Percentiles rank a stretch among this genome's conserved stretches.
Conservation (phyloP, 2,888 invertebrate genomes). For the Selenia dentaria region DNA sequence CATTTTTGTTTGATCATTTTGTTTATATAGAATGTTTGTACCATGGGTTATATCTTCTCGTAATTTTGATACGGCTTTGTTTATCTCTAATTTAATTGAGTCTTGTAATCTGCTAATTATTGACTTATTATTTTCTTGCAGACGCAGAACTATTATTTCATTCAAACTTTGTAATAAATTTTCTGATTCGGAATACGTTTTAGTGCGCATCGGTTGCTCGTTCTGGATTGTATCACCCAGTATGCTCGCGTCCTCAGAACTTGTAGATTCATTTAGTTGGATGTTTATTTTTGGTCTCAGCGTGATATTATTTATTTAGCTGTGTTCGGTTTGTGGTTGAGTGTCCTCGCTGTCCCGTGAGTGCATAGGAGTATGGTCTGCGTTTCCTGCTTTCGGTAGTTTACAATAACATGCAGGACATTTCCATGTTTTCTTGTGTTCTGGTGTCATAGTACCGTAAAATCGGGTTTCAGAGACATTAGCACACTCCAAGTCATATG, state of each 20-base stretch:
- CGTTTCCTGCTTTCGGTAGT: background rate
- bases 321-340: too few species aligned
- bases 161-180: background rate
- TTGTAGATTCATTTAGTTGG: background rate
- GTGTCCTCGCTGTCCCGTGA: background rate
- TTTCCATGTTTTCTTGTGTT: constrained; percentile 33
- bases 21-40: background rate
- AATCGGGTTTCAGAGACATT: background rate
- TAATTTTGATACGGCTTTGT: background rate
- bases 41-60: background rate
- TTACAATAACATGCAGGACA: background rate
- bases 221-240: background rate
- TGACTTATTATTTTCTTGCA: background rate
- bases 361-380: background rate
- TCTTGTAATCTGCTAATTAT: background rate
- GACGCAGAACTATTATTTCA: background rate
- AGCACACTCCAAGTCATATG: background rate
- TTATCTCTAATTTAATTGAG: background rate
- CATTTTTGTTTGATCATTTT: background rate
- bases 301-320: too few species aligned
- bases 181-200: background rate
- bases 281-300: background rate
- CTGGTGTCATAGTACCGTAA: constrained; percentile 20
- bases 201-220: too few species aligned
- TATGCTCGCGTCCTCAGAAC: background rate